phyloP scores from a whole-genome alignment of 1,140 invertebrate species.

The Penaeus vannamei region DNA sequence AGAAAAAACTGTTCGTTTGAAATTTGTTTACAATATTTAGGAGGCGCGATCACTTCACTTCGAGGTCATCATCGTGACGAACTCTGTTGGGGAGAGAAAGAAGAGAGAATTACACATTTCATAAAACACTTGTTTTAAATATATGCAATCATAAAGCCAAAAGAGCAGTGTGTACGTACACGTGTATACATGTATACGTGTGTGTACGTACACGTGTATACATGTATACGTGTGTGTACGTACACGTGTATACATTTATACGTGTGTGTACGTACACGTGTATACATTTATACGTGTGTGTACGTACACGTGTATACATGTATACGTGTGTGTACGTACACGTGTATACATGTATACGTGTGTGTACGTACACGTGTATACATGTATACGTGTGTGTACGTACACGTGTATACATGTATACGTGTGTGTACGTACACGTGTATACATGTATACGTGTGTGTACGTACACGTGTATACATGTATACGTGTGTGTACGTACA shows the following conservation, averaged over 20 bases:
- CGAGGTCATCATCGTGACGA: constrained; percentile 70
- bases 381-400: too few species aligned
- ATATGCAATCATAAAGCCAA: background rate
- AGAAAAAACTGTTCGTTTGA: constrained; percentile 64
- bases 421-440: too few species aligned
- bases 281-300: too few species aligned
- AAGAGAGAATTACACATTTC: background rate
- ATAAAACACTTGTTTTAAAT: background rate
- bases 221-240: too few species aligned
- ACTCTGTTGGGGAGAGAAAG: constrained; percentile 67
- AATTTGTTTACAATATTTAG: constrained; percentile 64
- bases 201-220: background rate
- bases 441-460: background rate
- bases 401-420: too few species aligned
- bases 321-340: too few species aligned
- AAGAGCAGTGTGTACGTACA: background rate
- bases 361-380: too few species aligned
- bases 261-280: too few species aligned
- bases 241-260: too few species aligned
- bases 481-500: background rate
- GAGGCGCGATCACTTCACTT: constrained; percentile 68
- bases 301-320: too few species aligned
- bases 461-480: background rate
- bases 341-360: too few species aligned
- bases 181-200: background rate